A percentile compares a stretch with the other conserved stretches of the same genome.
phyloP scores from a whole-genome alignment of 2,113 vertebrate genomes.

The Nematolebias whitei region DNA sequence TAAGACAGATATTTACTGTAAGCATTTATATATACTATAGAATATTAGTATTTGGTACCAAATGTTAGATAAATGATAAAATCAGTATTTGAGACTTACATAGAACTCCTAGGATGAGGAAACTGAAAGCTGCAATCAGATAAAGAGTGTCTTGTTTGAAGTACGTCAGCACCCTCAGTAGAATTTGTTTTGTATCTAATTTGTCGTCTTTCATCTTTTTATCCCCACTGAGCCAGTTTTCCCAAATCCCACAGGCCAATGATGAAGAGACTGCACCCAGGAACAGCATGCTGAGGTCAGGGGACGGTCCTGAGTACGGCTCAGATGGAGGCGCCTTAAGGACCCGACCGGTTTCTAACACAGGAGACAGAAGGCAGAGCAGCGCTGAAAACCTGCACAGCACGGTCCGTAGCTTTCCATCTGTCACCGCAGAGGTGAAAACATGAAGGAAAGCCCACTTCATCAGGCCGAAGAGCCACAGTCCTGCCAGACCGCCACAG shows the following conservation, averaged over 20 bases:
- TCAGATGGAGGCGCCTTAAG: not conserved
- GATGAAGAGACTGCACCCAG: constrained; percentile 14
- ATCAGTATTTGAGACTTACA: constrained; percentile 72
- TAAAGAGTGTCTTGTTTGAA: constrained; percentile 67
- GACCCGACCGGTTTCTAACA: constrained; percentile 53
- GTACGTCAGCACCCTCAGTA: constrained; percentile 72
- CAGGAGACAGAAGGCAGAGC: constrained; percentile 67
- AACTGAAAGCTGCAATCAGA: constrained; percentile 71
- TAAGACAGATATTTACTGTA: not conserved
- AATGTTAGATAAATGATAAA: not conserved
- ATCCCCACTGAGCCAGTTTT: constrained; percentile 41
- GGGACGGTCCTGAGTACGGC: constrained; percentile 4
- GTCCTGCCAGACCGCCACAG: constrained; percentile 35
- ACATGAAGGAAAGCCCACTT: constrained; percentile 55
- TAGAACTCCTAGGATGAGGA: constrained; percentile 76
- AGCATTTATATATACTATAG: not conserved
- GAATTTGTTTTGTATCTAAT: constrained; percentile 30
- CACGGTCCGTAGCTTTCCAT: constrained; percentile 7
- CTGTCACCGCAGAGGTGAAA: constrained; percentile 6
- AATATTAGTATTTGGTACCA: not conserved
- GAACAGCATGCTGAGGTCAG: constrained; percentile 44
- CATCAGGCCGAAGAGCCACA: constrained; percentile 63
- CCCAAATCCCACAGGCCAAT: constrained; percentile 72
- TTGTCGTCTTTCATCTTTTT: constrained; percentile 4
- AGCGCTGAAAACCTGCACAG: constrained; percentile 47